A percentile compares a stretch with the other conserved stretches of the same genome.
Conservation (phyloP, 2,797 vertebrate species). For the Morelia viridis region DNA sequence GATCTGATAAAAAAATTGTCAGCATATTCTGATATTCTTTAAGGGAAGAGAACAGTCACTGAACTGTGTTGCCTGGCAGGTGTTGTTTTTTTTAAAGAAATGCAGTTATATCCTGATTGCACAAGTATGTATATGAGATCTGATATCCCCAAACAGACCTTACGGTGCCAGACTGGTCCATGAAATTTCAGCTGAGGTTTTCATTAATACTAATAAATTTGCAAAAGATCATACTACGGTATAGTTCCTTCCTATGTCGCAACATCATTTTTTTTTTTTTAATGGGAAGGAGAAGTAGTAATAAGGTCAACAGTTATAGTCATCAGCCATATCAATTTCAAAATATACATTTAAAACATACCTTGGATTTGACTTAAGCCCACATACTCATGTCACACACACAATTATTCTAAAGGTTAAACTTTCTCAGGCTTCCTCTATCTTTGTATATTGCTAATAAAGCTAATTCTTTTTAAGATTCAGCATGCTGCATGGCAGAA, state of each 20-base stretch:
- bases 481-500: neutral
- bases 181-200: constrained; percentile 66
- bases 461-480: neutral
- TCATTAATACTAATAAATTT: constrained; percentile 65
- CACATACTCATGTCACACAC: constrained; percentile 12
- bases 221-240: constrained; percentile 33
- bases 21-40: neutral
- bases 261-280: constrained; percentile 5
- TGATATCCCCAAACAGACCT: constrained; percentile 60
- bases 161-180: constrained; percentile 50
- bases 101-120: constrained; percentile 72
- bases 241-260: neutral
- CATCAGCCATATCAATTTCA: constrained; percentile 24
- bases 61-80: constrained; percentile 61
- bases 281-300: constrained; percentile 25
- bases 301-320: constrained; percentile 31
- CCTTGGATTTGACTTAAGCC: constrained; percentile 11
- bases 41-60: constrained; percentile 28
- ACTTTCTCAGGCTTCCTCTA: constrained; percentile 9
- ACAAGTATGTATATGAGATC: constrained; percentile 59
- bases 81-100: constrained; percentile 66
- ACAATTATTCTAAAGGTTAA: neutral
- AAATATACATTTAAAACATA: constrained; percentile 34
- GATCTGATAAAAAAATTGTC: neutral
- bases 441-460: constrained; percentile 4